These are phyloP conservation scores for Pteria penguin DNA, from an alignment of 2,888 invertebrate species.

Conservation along the genomic window DNA sequence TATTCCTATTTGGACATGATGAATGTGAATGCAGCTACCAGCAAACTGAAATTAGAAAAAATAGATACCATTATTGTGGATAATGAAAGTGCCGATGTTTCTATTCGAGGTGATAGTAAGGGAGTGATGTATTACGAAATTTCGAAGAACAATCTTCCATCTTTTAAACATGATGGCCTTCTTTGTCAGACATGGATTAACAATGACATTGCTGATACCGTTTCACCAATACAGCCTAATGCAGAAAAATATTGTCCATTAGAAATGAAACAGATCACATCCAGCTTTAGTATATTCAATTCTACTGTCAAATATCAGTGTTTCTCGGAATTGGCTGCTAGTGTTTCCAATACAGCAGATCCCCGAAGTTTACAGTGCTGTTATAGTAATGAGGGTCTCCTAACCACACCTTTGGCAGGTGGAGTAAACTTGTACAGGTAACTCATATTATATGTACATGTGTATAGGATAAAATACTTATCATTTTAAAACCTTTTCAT, in stretches of 20 bases:
- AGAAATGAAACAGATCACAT: conserved; percentile 3
- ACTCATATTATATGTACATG: background rate
- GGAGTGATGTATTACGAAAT: conserved; percentile 20
- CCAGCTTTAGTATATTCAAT: background rate
- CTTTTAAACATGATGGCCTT: conserved; percentile 25
- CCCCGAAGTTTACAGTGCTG: conserved; percentile 29
- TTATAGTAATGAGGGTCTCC: conserved; percentile 17
- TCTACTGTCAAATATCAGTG: background rate
- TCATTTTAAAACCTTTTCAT: too few relatives aligned
- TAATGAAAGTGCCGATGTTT: background rate
- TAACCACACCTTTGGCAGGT: conserved; percentile 14
- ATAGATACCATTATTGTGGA: conserved; percentile 35
- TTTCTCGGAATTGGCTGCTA: conserved; percentile 1
- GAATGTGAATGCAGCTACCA: background rate
- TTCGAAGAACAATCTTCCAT: background rate
- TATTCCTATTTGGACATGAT: conserved; percentile 45
- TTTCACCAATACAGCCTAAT: background rate
- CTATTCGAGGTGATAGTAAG: background rate
- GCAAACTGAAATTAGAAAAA: conserved; percentile 36
- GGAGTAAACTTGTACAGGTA: conserved; percentile 51
- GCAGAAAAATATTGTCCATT: conserved; percentile 23
- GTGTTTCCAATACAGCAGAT: background rate
- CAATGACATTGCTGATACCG: conserved; percentile 2
- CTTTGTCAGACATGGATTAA: conserved; percentile 30
- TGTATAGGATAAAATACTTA: background rate